phyloP scores from a whole-genome alignment of 2,888 invertebrate genomes.

The Epinotia bilunana region DNA sequence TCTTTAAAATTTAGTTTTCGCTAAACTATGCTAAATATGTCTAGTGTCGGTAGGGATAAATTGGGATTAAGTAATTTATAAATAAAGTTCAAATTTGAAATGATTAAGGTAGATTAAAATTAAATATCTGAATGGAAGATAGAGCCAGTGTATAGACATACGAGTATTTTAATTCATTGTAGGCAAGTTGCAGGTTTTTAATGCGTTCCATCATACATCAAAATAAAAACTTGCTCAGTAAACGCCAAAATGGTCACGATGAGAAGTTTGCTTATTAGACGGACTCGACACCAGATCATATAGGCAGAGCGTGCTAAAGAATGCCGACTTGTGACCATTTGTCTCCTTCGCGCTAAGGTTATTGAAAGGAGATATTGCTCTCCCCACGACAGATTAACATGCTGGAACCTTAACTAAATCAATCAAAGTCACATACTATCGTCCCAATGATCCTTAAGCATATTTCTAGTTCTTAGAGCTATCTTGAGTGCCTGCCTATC shows the following conservation, averaged over 20 bases:
- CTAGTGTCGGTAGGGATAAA: background rate
- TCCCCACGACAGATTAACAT: slow-evolving; percentile 11
- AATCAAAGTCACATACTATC: slow-evolving; percentile 35
- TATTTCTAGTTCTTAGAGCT: slow-evolving; percentile 50
- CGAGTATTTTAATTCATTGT: background rate
- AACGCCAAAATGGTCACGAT: slow-evolving; percentile 20
- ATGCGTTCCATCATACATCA: slow-evolving; percentile 7
- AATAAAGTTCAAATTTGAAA: too few relatives aligned
- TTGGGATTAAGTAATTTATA: too few relatives aligned
- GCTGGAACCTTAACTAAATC: slow-evolving; percentile 24
- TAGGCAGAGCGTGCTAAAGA: slow-evolving; percentile 28
- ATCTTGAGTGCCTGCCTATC: slow-evolving; percentile 70
- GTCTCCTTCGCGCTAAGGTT: slow-evolving; percentile 11
- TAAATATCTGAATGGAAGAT: too few relatives aligned
- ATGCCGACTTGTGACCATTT: slow-evolving; percentile 24
- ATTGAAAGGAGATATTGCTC: slow-evolving; percentile 16
- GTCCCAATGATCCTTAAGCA: slow-evolving; percentile 17
- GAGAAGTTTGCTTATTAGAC: slow-evolving; percentile 28
- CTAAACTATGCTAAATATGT: background rate
- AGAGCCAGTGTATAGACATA: background rate
- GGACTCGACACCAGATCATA: slow-evolving; percentile 7
- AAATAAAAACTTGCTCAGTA: slow-evolving; percentile 23
- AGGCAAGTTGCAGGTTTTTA: background rate
- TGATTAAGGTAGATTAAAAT: too few relatives aligned
- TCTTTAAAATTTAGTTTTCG: background rate